Percentiles rank a stretch among this genome's conserved stretches.
Evolutionary conservation across 2,888 invertebrate genomes (phyloP).

Genomic region (Adelphocoris suturalis): DNA sequence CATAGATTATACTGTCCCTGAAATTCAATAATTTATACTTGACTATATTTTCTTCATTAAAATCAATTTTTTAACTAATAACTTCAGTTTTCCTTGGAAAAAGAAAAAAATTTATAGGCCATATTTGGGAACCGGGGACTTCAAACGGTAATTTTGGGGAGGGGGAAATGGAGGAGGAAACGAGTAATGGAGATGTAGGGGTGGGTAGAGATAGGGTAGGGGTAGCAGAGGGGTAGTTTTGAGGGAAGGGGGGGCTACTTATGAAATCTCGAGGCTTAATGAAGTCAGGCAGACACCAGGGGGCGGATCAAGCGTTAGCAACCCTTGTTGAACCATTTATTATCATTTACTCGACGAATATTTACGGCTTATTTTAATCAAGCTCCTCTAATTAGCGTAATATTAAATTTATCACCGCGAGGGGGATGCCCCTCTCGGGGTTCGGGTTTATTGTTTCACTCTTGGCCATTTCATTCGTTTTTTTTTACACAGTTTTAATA

Average conservation of each 20-base stretch:
- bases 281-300: neutral
- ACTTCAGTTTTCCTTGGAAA: too few relatives aligned
- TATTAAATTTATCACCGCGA: constrained; percentile 44
- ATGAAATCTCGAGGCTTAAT: constrained; percentile 41
- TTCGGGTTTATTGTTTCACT: neutral
- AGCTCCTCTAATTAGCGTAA: constrained; percentile 48
- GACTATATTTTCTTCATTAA: too few relatives aligned
- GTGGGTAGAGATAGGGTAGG: neutral
- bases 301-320: constrained; percentile 13
- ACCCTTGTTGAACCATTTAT: constrained; percentile 50
- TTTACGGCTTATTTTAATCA: constrained; percentile 59
- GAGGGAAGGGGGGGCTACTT: neutral
- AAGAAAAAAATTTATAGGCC: too few relatives aligned
- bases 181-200: neutral
- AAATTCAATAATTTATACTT: too few relatives aligned
- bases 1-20: too few relatives aligned
- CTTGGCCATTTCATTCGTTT: neutral
- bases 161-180: too few relatives aligned
- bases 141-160: too few relatives aligned
- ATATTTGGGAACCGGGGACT: too few relatives aligned
- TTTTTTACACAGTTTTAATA: neutral
- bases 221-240: neutral
- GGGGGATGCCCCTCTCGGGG: neutral
- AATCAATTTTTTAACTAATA: too few relatives aligned
- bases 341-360: constrained; percentile 35